Conservation (phyloP, 2,888 invertebrate species). For the Artemia sinica region DNA sequence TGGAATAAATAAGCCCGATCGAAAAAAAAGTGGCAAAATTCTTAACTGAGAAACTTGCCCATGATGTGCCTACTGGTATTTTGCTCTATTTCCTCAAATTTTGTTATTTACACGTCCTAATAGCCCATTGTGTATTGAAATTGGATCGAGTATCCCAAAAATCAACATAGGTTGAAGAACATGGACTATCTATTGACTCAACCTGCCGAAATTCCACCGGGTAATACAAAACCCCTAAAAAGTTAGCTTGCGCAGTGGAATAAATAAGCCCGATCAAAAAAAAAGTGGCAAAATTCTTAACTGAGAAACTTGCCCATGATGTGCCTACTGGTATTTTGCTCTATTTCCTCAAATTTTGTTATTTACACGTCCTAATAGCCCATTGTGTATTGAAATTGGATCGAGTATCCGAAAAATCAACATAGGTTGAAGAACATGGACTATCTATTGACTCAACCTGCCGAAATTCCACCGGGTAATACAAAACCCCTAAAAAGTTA, state of each 20-base stretch:
- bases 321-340: constrained; percentile 37
- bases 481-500: constrained; percentile 20
- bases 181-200: too few relatives aligned
- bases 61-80: constrained; percentile 36
- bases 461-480: too few relatives aligned
- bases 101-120: too few relatives aligned
- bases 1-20: too few relatives aligned
- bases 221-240: constrained; percentile 14
- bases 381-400: constrained; percentile 30
- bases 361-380: too few relatives aligned
- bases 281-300: constrained; percentile 33
- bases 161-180: constrained; percentile 22
- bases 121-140: constrained; percentile 29
- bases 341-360: too few relatives aligned
- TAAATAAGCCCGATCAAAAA: too few relatives aligned
- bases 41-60: constrained; percentile 34
- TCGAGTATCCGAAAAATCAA: constrained; percentile 27
- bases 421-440: too few relatives aligned
- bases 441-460: too few relatives aligned
- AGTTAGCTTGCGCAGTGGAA: too few relatives aligned
- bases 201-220: too few relatives aligned
- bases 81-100: too few relatives aligned
- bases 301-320: constrained; percentile 34
- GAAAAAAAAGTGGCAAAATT: constrained; percentile 33
- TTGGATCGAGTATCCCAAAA: constrained; percentile 30